A percentile compares a stretch with the other conserved stretches of the same genome.
Evolutionary conservation across 2,797 vertebrate species (phyloP).

Genomic region (Acanthurus tractus): DNA sequence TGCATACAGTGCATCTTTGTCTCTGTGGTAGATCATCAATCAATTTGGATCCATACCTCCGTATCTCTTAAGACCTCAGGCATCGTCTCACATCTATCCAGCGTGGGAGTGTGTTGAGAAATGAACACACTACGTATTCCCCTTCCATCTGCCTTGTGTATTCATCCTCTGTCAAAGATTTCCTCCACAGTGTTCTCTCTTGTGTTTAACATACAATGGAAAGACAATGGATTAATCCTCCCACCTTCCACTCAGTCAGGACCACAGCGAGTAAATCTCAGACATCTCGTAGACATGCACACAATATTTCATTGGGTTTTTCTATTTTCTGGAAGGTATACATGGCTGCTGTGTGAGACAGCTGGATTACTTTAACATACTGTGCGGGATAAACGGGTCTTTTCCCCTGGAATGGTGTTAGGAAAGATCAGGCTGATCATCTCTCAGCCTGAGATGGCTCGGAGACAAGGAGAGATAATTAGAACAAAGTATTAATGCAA

Average conservation of each 20-base stretch:
- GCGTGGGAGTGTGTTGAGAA: slow-evolving; percentile 34
- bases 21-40: slow-evolving; percentile 31
- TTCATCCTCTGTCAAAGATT: slow-evolving; percentile 52
- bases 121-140: slow-evolving; percentile 37
- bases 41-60: slow-evolving; percentile 30
- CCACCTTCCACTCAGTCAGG: slow-evolving; percentile 32
- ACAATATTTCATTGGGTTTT: slow-evolving; percentile 51
- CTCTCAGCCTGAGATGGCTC: slow-evolving; percentile 31
- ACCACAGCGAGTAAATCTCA: slow-evolving; percentile 42
- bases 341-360: slow-evolving; percentile 35
- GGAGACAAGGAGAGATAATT: slow-evolving; percentile 18
- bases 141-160: slow-evolving; percentile 26
- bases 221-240: slow-evolving; percentile 63
- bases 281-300: slow-evolving; percentile 31
- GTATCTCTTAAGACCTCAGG: slow-evolving; percentile 36
- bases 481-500: slow-evolving; percentile 39
- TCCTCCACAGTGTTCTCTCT: slow-evolving; percentile 3
- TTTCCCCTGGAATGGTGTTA: slow-evolving; percentile 36
- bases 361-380: slow-evolving; percentile 63
- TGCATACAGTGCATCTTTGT: slow-evolving; percentile 30
- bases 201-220: slow-evolving; percentile 47
- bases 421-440: slow-evolving; percentile 31
- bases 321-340: slow-evolving; percentile 35
- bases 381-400: slow-evolving; percentile 43
- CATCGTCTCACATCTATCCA: slow-evolving; percentile 32